These are phyloP conservation scores for Cricetomys ansorgei DNA, from an alignment of 2,113 vertebrate genomes.

Conservation along the genomic window DNA sequence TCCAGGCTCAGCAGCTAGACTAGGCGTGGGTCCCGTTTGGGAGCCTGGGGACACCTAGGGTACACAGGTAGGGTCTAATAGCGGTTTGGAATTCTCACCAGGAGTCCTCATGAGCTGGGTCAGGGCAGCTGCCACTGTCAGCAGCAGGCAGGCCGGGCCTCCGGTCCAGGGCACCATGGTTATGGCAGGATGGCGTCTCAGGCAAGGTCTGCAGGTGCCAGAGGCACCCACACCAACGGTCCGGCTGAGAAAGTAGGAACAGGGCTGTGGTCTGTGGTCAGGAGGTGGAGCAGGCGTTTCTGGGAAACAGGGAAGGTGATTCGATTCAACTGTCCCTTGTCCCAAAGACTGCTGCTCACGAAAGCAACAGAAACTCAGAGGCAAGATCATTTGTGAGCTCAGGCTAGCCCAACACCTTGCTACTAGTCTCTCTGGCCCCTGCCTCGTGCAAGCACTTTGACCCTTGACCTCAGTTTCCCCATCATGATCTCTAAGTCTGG, in stretches of 20 bases:
- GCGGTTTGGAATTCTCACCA: constrained; percentile 1
- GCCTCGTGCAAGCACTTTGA: too few species aligned
- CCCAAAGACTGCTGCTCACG: neutral
- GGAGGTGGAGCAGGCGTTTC: neutral
- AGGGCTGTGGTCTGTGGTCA: neutral
- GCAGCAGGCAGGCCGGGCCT: neutral
- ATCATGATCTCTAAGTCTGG: too few species aligned
- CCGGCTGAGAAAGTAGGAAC: neutral
- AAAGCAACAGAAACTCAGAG: neutral
- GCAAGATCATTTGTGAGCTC: neutral
- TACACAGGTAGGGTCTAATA: accelerated
- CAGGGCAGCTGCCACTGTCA: neutral
- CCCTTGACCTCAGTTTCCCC: neutral
- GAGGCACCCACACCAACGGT: neutral
- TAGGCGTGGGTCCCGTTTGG: too few species aligned
- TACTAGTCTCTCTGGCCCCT: neutral
- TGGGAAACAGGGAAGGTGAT: neutral
- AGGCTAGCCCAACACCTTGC: neutral
- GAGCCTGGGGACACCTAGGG: neutral
- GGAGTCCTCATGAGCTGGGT: neutral
- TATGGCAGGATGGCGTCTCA: accelerated
- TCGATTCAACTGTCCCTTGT: accelerated
- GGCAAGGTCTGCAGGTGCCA: accelerated
- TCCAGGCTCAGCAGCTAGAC: neutral
- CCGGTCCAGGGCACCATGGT: neutral